Base-by-base conservation (phyloP, 1,140 invertebrate species). In the Drosophila prosaltans region DNA sequence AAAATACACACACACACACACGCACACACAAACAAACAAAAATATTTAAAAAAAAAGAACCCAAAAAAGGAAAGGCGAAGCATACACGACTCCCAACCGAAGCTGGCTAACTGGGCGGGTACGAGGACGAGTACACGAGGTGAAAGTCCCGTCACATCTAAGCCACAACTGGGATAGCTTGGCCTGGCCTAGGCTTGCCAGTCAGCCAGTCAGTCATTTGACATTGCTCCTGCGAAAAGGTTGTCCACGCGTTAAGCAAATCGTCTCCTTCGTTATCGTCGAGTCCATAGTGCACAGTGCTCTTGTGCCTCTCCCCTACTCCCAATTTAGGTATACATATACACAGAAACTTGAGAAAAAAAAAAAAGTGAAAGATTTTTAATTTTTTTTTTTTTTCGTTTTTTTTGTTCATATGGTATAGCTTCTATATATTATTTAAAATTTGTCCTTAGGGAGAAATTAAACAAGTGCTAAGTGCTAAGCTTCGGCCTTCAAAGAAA, bases 161-260 rank as follows among this genome's bases (percentile, higher is more conserved):
- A 78, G 84, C 74, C 85, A 66, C 73, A 80, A 89, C 84, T 88
- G 84, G 84, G 84, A 84, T 88, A 82, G 79, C 72, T 67, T 61
- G 41, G 64, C 66, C 65, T 79, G 63, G 66, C 66, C 80, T 77
- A 65, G 66, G 77, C 69, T 74, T 57, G 69, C 39, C 45, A 51
- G 45, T 51, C 65, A 79, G 74, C 77, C 86, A 91, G 74, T 80
- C 86, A 91, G 90, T 91, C 88, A 80, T 90, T 91, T 90, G 90
- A 89, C 90, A 85, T 91, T 91, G 90, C 81, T 91, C 83, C 86
- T 83, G 77, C 76, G 72, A 83, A 84, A 91, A 91, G 90, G 90
- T 91, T 91, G 90, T 91, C 80, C 85, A 64, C 69, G 81, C 78
- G 78, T 80, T 64, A 39, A 72, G 63, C 62, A 54, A 62, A 77